A percentile compares a stretch with the other conserved stretches of the same genome.
Evolutionary conservation across 2,113 vertebrate genomes (phyloP).

Genomic region (Motacilla alba): DNA sequence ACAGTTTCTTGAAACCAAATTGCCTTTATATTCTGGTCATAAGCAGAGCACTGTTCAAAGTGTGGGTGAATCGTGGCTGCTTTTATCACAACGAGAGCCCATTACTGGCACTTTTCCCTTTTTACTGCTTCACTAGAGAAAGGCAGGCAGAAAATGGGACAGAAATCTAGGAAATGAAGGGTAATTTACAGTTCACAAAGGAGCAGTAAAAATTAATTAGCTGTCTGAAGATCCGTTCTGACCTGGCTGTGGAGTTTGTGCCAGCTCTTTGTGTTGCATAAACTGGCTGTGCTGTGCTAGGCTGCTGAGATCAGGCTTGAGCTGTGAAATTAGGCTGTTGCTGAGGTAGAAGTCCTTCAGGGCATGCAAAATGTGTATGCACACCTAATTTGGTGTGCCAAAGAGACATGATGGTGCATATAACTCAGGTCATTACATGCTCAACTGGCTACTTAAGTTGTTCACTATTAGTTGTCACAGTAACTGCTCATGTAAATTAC

Average conservation of each 20-base stretch:
- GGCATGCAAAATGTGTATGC: conserved; percentile 42
- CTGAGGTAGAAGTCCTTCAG: conserved; percentile 1
- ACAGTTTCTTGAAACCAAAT: conserved; percentile 18
- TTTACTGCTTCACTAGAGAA: conserved; percentile 46
- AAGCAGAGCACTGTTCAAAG: conserved; percentile 34
- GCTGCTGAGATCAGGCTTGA: conserved; percentile 4
- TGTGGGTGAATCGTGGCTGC: not conserved
- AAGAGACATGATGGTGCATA: conserved; percentile 38
- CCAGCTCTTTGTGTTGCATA: conserved; percentile 6
- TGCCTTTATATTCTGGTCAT: conserved; percentile 46
- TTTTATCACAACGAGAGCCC: conserved; percentile 30
- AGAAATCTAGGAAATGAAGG: conserved; percentile 67
- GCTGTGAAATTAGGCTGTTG: conserved; percentile 25
- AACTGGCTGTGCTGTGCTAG: not conserved
- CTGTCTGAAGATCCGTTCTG: conserved; percentile 54
- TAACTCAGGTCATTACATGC: conserved; percentile 41
- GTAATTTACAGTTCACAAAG: conserved; percentile 68
- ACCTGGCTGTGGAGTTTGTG: not conserved
- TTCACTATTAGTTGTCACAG: conserved; percentile 60
- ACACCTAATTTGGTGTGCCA: conserved; percentile 52
- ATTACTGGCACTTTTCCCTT: conserved; percentile 54
- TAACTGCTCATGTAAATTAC: conserved; percentile 56
- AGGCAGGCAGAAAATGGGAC: conserved; percentile 33
- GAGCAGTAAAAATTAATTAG: conserved; percentile 69
- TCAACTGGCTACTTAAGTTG: conserved; percentile 31